Conservation (phyloP, 2,113 vertebrate genomes). For the Triplophysa siluroides region DNA sequence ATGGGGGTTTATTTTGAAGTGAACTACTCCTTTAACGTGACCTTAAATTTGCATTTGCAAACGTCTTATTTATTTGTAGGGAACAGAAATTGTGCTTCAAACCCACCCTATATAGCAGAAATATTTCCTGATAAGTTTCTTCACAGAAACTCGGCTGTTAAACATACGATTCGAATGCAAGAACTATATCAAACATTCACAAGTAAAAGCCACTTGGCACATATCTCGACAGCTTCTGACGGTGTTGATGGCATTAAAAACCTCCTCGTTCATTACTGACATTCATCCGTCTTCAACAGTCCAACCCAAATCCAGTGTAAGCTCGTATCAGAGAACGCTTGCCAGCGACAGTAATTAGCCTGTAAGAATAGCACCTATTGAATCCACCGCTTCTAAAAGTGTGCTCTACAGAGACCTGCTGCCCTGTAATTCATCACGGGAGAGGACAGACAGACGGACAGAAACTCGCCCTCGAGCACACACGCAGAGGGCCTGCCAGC, state of each 20-base stretch:
- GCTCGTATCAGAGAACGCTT: slow-evolving; percentile 19
- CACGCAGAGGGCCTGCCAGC: background rate
- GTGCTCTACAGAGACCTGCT: slow-evolving; percentile 7
- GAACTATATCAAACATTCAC: background rate
- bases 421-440: slow-evolving; percentile 8
- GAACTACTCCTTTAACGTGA: too few relatives aligned
- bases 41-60: too few relatives aligned
- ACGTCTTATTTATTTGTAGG: too few relatives aligned
- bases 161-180: background rate
- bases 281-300: slow-evolving; percentile 20
- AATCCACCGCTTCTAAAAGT: slow-evolving; percentile 20
- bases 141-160: background rate
- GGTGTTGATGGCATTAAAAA: background rate
- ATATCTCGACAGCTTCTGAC: background rate
- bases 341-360: slow-evolving; percentile 30
- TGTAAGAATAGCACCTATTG: slow-evolving; percentile 37
- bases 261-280: slow-evolving; percentile 22
- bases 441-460: slow-evolving; percentile 27
- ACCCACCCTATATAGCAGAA: too few relatives aligned
- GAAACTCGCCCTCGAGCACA: background rate
- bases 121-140: too few relatives aligned
- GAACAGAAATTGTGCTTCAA: too few relatives aligned
- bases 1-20: too few relatives aligned
- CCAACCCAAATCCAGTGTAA: slow-evolving; percentile 14
- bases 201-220: background rate